Base-by-base conservation (phyloP, 37 sponge, comb jelly and placozoan genomes). In the Chondrilla cf. caribensis region DNA sequence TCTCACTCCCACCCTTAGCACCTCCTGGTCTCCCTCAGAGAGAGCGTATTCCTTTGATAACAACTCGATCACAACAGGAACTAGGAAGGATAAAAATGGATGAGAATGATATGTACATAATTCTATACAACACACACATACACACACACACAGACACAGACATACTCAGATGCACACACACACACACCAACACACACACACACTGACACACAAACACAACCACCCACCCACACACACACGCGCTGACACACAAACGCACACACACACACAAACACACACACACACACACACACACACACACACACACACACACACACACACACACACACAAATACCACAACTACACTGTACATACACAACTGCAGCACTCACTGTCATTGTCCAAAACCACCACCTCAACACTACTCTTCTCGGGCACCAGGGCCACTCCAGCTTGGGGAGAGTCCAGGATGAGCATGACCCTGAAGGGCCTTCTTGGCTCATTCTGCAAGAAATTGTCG, bases 401-500 rank as follows among this genome's bases (percentile, higher is more conserved):
- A 22, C 28, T 29, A 31, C 39, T 15, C 39, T 36, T 36, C 39
- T 19, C 39, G 4, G 22, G 31, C 39, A 19, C 71, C 71, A 70
- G 40, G 19, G 71, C 71, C 38, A 70, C 71, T 29, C 71, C 28
- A 29, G 71, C 38, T 38, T 70, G 71, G 7, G 3, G 7, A 33
- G 6, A 33, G 38, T 70, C 71, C 71, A 38, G 7, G 38, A 70
- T 19, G 64, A 62, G 71, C 6, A 70, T 31, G 9, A 70, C 71
- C 71, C 32, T 70, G 21, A 70, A 37, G 19, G 39, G 39, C 38
- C 39, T 32, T 3, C 28, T 7, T 70, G 8, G 5, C 71, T 70
- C 71, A 62, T 62, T 62, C 28, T 70, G 71, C 18, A 70, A 7
- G 19, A 8, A 18, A 31, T 70, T 70, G 71, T 70, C 71, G 22